phyloP scores from a whole-genome alignment of 2,113 vertebrate genomes.

The Hypanus sabinus region DNA sequence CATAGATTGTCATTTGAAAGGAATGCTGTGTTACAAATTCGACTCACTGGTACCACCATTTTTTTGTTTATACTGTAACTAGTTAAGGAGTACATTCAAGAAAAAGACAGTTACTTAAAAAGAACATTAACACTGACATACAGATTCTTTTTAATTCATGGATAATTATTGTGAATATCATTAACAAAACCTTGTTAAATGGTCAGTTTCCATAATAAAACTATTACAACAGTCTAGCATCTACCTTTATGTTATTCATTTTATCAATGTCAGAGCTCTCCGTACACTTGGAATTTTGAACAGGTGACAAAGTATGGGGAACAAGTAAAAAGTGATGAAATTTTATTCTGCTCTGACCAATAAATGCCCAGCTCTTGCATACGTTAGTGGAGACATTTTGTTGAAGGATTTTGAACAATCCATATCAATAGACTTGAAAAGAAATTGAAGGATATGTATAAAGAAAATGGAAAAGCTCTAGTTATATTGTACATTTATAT shows the following conservation, averaged over 20 bases:
- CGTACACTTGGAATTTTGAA: neutral
- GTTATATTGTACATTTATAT: neutral
- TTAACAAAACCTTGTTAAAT: neutral
- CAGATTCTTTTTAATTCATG: neutral
- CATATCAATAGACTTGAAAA: neutral
- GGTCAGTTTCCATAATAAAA: neutral
- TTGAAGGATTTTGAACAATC: neutral
- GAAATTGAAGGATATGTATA: neutral
- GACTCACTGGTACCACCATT: neutral
- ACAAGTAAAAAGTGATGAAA: neutral
- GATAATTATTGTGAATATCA: neutral
- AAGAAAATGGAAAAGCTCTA: neutral
- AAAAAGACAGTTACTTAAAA: neutral
- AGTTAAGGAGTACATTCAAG: neutral
- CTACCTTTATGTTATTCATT: neutral
- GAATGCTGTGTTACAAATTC: neutral
- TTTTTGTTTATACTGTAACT: neutral
- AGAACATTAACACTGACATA: neutral
- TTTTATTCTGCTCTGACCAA: neutral
- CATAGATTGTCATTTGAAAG: neutral
- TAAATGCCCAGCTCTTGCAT: neutral
- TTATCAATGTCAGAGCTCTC: neutral
- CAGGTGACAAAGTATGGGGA: neutral
- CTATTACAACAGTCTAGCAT: neutral
- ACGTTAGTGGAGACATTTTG: neutral